Conservation (phyloP, 2,797 vertebrate genomes). For the Glyptemys insculpta region DNA sequence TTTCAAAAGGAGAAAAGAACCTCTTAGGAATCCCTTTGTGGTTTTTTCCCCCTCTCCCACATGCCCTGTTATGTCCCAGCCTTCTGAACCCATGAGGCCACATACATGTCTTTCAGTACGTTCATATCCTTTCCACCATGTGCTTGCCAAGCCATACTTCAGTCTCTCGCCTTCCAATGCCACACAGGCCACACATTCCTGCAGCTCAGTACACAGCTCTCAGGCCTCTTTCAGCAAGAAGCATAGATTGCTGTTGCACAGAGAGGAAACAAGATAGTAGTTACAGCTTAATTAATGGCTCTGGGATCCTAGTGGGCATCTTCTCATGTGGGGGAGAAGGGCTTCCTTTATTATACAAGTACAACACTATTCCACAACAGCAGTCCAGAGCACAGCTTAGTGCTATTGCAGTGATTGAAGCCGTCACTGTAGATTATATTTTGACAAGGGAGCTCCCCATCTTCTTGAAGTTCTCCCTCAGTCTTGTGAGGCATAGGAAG, state of each 20-base stretch:
- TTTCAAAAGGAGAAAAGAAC: not conserved
- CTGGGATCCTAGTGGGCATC: not conserved
- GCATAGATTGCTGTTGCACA: conserved; percentile 40
- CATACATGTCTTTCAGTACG: conserved; percentile 71
- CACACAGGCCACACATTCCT: conserved; percentile 75
- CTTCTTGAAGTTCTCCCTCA: not conserved
- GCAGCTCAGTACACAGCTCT: conserved; percentile 17
- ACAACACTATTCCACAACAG: rapidly evolving
- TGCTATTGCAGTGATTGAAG: not conserved
- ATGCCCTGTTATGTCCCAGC: not conserved
- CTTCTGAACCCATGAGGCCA: conserved; percentile 12
- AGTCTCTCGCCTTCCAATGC: conserved; percentile 77
- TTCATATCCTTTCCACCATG: not conserved
- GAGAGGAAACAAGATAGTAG: conserved; percentile 38
- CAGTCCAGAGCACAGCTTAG: not conserved
- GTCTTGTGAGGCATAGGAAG: not conserved
- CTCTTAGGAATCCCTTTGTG: not conserved
- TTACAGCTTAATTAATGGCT: not conserved
- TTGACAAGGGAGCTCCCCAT: not conserved
- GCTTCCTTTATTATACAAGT: not conserved
- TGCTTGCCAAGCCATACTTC: conserved; percentile 69
- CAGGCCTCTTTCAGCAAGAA: conserved; percentile 59
- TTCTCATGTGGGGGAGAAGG: not conserved
- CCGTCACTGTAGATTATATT: not conserved
- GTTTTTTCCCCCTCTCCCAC: not conserved